Percentiles rank a stretch among this genome's conserved stretches.
These are phyloP conservation scores for Epirrhoe alternata DNA, from an alignment of 2,888 invertebrate species.

Conservation along the genomic window DNA sequence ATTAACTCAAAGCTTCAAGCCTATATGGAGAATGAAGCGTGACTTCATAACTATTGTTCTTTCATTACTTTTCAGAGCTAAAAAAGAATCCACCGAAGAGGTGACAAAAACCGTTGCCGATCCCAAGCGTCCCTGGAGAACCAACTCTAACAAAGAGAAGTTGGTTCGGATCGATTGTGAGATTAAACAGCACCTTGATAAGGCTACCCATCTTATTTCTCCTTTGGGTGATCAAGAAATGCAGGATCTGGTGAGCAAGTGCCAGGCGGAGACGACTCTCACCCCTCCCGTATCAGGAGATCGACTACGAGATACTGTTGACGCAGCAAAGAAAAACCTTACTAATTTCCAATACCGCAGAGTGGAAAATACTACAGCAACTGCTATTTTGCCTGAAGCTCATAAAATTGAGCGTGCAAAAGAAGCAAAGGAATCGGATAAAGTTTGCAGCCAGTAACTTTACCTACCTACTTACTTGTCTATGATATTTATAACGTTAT, in stretches of 20 bases:
- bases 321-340: conserved; percentile 67
- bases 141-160: conserved; percentile 69
- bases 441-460: background rate
- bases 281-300: conserved; percentile 52
- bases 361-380: conserved; percentile 71
- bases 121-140: conserved; percentile 75
- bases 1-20: too few relatives aligned
- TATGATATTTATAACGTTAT: background rate
- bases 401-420: conserved; percentile 46
- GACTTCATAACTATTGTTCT: conserved; percentile 17
- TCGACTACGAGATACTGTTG: conserved; percentile 65
- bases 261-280: conserved; percentile 52
- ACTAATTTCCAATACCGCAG: conserved; percentile 73
- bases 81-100: conserved; percentile 47
- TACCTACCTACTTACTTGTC: background rate
- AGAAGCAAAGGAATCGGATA: conserved; percentile 13
- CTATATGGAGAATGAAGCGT: too few relatives aligned
- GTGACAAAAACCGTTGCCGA: conserved; percentile 50
- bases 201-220: conserved; percentile 53
- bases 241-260: conserved; percentile 63
- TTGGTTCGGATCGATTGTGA: conserved; percentile 70
- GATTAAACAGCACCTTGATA: conserved; percentile 68
- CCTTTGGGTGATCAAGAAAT: conserved; percentile 65
- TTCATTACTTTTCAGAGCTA: conserved; percentile 56
- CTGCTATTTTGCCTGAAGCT: conserved; percentile 62